A percentile compares a stretch with the other conserved stretches of the same genome.
Conservation (phyloP, 2,797 vertebrate genomes). For the Triplophysa yarkandensis region DNA sequence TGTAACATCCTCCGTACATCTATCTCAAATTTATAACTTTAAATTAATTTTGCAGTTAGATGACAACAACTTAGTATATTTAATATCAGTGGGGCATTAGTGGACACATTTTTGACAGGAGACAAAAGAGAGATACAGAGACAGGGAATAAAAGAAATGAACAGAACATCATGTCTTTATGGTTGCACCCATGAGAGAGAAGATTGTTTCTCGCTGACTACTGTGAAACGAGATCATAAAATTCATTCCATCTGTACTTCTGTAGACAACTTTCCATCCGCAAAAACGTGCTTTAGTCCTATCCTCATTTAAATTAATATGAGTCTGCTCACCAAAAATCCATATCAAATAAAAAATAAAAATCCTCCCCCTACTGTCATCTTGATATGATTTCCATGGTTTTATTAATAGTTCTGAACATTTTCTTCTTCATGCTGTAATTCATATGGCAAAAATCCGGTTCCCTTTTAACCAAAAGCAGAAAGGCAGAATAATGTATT, state of each 20-base stretch:
- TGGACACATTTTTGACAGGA: constrained; percentile 42
- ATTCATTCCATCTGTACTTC: constrained; percentile 75
- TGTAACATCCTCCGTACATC: neutral
- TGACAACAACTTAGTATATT: neutral
- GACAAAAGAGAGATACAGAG: constrained; percentile 51
- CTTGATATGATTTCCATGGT: neutral
- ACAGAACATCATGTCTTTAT: constrained; percentile 56
- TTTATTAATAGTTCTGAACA: neutral
- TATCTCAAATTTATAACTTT: neutral
- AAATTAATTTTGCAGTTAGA: neutral
- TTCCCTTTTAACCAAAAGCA: neutral
- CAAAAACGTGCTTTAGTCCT: constrained; percentile 37
- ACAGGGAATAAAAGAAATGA: neutral
- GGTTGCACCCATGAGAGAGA: constrained; percentile 66
- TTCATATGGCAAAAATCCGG: neutral
- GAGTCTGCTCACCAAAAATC: neutral
- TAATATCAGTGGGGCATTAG: neutral
- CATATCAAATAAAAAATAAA: neutral
- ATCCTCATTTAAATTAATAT: neutral
- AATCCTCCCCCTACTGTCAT: neutral
- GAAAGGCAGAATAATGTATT: no score
- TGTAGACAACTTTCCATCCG: constrained; percentile 69
- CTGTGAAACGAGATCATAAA: constrained; percentile 75
- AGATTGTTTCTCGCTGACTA: constrained; percentile 73
- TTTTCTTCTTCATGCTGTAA: neutral